A percentile compares a stretch with the other conserved stretches of the same genome.
These are phyloP conservation scores for Gerris buenoi DNA, from an alignment of 1,140 invertebrate genomes.

Conservation along the genomic window DNA sequence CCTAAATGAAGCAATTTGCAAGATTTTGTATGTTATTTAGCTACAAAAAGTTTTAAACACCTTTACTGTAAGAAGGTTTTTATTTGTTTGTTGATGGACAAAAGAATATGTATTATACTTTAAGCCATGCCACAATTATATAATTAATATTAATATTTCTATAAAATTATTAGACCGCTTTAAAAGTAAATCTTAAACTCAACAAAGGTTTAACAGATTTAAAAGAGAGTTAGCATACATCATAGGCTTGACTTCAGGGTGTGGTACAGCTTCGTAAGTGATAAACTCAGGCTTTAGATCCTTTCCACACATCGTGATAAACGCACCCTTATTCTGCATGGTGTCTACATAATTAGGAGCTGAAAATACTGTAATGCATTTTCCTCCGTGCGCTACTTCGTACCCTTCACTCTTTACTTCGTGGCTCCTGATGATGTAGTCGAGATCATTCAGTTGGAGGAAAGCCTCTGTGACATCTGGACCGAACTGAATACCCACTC, in stretches of 20 bases:
- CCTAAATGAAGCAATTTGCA: no score
- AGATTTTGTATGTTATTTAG: no score
- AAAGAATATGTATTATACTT: no score
- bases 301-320: slow-evolving; percentile 85
- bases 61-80: no score
- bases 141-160: no score
- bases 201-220: slow-evolving; percentile 30
- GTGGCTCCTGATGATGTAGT: slow-evolving; percentile 91
- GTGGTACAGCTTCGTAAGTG: slow-evolving; percentile 87
- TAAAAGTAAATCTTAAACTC: no score
- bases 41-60: no score
- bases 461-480: slow-evolving; percentile 90
- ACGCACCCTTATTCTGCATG: slow-evolving; percentile 96
- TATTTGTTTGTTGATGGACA: no score
- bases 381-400: slow-evolving; percentile 85
- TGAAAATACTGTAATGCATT: slow-evolving; percentile 91
- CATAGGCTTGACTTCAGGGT: slow-evolving; percentile 95
- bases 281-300: slow-evolving; percentile 79
- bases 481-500: slow-evolving; percentile 96
- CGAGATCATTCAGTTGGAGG: slow-evolving; percentile 66
- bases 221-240: slow-evolving; percentile 70
- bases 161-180: no score
- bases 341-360: slow-evolving; percentile 99
- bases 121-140: no score
- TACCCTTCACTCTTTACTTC: slow-evolving; percentile 97